Percentiles rank a stretch among this genome's conserved stretches.
These are phyloP conservation scores for Chrosomus eos DNA, from an alignment of 2,797 vertebrate genomes.

Conservation along the genomic window DNA sequence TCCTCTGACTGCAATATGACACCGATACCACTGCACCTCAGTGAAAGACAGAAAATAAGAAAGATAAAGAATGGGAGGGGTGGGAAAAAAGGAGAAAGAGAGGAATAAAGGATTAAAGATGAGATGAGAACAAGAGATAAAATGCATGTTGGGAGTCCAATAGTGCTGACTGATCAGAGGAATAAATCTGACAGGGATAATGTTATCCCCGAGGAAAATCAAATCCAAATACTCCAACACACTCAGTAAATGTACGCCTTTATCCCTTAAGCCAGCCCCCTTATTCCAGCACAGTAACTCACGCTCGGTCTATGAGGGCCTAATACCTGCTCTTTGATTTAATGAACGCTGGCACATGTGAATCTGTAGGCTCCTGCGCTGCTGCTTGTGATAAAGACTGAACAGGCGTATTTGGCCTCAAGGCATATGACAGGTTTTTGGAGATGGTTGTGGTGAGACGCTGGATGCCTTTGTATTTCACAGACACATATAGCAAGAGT, in stretches of 20 bases:
- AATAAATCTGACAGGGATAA: constrained; percentile 37
- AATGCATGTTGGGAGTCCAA: constrained; percentile 14
- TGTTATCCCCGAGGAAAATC: constrained; percentile 44
- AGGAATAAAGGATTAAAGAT: constrained; percentile 8
- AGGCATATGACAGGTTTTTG: constrained; percentile 37
- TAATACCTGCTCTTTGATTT: constrained; percentile 29
- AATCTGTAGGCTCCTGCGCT: constrained; percentile 2
- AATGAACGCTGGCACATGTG: constrained; percentile 27
- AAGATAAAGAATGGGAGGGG: background rate
- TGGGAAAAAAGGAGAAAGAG: constrained; percentile 24
- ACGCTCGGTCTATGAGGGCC: background rate
- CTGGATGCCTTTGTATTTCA: constrained; percentile 9
- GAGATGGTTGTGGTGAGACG: constrained; percentile 29
- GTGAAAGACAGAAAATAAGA: constrained; percentile 20
- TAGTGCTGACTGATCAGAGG: constrained; percentile 43
- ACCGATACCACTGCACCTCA: constrained; percentile 19
- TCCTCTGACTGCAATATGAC: constrained; percentile 35
- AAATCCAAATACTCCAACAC: constrained; percentile 36
- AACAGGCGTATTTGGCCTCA: constrained; percentile 28
- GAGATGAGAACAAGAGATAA: constrained; percentile 30
- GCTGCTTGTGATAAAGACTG: constrained; percentile 30
- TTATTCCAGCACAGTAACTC: constrained; percentile 2
- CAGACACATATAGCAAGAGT: constrained; percentile 8
- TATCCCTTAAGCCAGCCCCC: constrained; percentile 36
- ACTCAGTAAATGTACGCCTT: constrained; percentile 15